These are phyloP conservation scores for Cacoxenus indagator DNA, from an alignment of 2,888 invertebrate genomes.

Conservation along the genomic window DNA sequence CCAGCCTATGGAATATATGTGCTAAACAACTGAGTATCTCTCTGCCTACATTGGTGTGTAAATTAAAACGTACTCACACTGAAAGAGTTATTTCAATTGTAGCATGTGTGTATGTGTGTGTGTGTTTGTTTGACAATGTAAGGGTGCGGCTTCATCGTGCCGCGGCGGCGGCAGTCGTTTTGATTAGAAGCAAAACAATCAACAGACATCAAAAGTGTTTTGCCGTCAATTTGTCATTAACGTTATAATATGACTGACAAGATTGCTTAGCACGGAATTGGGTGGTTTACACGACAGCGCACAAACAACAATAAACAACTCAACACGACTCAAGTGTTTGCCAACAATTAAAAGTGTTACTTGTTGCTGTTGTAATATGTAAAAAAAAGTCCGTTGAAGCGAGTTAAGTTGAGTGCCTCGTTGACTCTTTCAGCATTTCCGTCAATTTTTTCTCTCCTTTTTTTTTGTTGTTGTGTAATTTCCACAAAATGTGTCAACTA, in stretches of 20 bases:
- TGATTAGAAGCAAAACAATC: constrained; percentile 67
- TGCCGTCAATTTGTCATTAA: constrained; percentile 70
- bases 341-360: constrained; percentile 50
- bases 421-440: constrained; percentile 20
- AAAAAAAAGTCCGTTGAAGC: neutral
- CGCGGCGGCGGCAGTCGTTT: constrained; percentile 63
- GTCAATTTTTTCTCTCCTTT: constrained; percentile 20
- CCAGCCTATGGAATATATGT: too few species aligned
- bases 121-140: constrained; percentile 11
- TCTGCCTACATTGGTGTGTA: constrained; percentile 44
- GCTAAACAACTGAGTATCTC: constrained; percentile 37
- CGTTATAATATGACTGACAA: constrained; percentile 66
- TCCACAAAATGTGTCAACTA: constrained; percentile 12
- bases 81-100: constrained; percentile 38
- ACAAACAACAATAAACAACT: neutral
- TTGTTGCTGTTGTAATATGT: constrained; percentile 44
- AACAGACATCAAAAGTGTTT: constrained; percentile 67
- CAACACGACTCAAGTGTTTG: constrained; percentile 38
- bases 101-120: neutral
- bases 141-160: constrained; percentile 1
- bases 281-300: constrained; percentile 33
- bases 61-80: constrained; percentile 63
- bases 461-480: neutral
- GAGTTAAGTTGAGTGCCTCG: constrained; percentile 27
- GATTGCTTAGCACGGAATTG: constrained; percentile 61